Base-by-base conservation (phyloP, 2,113 vertebrate genomes). In the Polypterus senegalus region DNA sequence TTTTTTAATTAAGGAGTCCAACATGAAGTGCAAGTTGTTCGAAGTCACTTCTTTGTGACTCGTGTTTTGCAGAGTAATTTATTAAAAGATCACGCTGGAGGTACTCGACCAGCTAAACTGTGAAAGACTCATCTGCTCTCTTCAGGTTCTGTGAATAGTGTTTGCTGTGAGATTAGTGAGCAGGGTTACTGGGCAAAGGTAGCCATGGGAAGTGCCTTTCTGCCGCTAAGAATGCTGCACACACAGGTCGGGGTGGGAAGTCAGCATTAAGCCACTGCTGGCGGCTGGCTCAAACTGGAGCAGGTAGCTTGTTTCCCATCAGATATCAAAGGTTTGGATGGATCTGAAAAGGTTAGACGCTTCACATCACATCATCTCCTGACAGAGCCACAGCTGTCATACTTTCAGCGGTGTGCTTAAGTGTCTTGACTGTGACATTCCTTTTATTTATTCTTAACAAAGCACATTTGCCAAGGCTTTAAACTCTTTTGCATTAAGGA, bases 131-230 rank as follows among this genome's bases (percentile, higher is more conserved):
- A 49, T 55, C 47, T 79, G 67, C 76, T 77, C 74, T 82, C 79
- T 82, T 79, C 87, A 90, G 85, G 83, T 89, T 88, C 86, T 79
- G 82, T 89, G 75, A 86, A 81, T 77, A 85, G 82, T 83, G 80
- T 84, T 92, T 91, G 88, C 88, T 78, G 66, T 88, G 88, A 89
- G 91, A 93, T 94, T 93, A 92, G 86, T 79, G 82, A 81, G 79
- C 63, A 69, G 79, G 81, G 81, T 83, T 81, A 76, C 79, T 80
- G 77, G 75, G 82, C 46, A 59, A 80, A 91, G 79, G 91, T 92
- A 91, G 84, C 81, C 89, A 90, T 84, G 86, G 91, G 83, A 82
- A 79, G 86, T 78, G 78, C 88, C 83, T 72, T 63, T 61, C 65
- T 68, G 74, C 75, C 70, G 63, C 63, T 76, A 89, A 85, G 90